phyloP scores from a whole-genome alignment of 2,797 vertebrate species.

The Emys orbicularis region DNA sequence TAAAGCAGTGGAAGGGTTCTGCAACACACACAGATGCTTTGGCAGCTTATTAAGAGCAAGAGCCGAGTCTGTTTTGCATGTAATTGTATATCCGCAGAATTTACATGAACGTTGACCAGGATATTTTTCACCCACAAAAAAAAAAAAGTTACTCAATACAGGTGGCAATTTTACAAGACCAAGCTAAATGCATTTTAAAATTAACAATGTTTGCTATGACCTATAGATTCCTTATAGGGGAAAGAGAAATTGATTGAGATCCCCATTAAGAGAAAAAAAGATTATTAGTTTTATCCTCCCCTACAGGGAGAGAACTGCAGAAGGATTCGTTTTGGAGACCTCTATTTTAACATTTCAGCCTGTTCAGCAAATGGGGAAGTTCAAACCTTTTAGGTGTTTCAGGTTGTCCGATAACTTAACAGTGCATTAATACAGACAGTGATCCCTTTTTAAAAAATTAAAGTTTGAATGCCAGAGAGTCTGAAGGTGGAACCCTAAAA shows the following conservation, averaged over 20 bases:
- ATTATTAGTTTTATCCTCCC: background rate
- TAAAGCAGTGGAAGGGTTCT: background rate
- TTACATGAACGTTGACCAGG: background rate
- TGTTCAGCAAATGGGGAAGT: background rate
- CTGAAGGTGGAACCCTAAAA: background rate
- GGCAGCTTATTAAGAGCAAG: too few species aligned
- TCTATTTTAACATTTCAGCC: background rate
- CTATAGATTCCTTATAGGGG: background rate
- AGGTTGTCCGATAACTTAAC: background rate
- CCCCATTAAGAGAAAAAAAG: background rate
- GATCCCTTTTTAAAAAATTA: background rate
- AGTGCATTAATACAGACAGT: background rate
- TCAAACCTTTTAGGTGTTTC: background rate
- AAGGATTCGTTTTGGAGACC: background rate
- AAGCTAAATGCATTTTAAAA: background rate
- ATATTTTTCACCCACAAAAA: background rate
- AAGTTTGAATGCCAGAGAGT: background rate
- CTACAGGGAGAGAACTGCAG: accelerated
- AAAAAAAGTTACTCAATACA: background rate
- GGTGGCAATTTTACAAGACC: background rate
- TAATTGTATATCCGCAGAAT: background rate
- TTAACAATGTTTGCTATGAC: background rate
- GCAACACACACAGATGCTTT: too few species aligned
- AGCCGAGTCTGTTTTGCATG: background rate
- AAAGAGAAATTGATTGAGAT: background rate